Evolutionary conservation across 2,797 vertebrate species (phyloP).

Genomic region (Podarcis lilfordi): DNA sequence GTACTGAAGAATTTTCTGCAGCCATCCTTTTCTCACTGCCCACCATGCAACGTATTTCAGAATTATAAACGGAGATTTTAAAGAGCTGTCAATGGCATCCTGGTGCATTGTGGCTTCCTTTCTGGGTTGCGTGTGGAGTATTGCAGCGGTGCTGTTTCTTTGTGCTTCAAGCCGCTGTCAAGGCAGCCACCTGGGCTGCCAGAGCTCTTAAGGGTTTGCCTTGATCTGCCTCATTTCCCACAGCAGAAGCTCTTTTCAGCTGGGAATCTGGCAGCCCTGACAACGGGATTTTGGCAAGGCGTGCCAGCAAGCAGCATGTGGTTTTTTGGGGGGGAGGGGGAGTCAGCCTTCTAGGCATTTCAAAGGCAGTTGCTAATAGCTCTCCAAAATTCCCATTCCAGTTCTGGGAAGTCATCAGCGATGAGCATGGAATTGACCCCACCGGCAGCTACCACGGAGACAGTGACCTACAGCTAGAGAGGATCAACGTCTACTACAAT

Average conservation of each 20-base stretch:
- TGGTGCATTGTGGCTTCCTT: background rate
- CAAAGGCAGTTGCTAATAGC: constrained; percentile 2
- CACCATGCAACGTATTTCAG: background rate
- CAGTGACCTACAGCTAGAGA: constrained; percentile 94
- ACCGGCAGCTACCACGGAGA: constrained; percentile 95
- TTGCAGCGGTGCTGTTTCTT: background rate
- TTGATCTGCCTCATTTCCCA: background rate
- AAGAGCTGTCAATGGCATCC: background rate
- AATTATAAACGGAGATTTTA: background rate
- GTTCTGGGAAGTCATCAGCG: constrained; percentile 98
- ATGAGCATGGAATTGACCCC: constrained; percentile 94
- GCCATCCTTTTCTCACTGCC: background rate
- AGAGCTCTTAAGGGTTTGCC: background rate
- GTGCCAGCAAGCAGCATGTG: background rate
- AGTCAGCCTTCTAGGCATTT: background rate
- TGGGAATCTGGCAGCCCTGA: background rate
- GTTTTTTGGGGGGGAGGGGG: too few relatives aligned
- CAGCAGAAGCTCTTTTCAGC: background rate
- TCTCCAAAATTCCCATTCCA: constrained; percentile 57
- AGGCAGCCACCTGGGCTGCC: background rate
- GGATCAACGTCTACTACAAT: constrained; percentile 96
- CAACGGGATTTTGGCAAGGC: background rate
- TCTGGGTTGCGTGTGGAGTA: background rate
- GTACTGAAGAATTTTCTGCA: background rate
- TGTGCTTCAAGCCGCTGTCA: background rate